Evolutionary conservation across 2,797 vertebrate genomes (phyloP).

Genomic region (Perodicticus potto): DNA sequence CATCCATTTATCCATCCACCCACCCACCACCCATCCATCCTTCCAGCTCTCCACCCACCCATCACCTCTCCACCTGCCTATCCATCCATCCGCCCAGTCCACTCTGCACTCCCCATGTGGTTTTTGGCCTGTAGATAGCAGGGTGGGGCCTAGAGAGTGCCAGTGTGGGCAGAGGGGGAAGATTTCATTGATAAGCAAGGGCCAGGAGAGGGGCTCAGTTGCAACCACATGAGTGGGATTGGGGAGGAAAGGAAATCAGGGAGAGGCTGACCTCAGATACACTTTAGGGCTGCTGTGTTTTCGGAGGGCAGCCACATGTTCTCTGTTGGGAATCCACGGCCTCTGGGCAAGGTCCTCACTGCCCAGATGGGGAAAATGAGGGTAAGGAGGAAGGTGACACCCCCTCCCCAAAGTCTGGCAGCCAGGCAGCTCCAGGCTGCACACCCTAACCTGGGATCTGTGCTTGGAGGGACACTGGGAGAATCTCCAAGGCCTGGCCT

Average conservation of each 20-base stretch:
- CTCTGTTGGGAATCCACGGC: not conserved
- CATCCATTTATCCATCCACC: too few species aligned
- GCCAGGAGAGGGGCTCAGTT: not conserved
- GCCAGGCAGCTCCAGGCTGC: not conserved
- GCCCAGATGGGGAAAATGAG: not conserved
- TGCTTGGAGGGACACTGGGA: not conserved
- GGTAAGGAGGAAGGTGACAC: not conserved
- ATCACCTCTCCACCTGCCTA: not conserved
- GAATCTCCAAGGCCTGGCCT: not conserved
- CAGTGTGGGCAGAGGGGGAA: not conserved
- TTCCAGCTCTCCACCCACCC: not conserved
- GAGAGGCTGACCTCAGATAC: not conserved
- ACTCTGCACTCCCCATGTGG: fast-evolving
- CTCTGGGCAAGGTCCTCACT: not conserved
- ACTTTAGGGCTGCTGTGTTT: not conserved
- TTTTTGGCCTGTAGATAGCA: not conserved
- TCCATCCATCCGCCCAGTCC: too few species aligned
- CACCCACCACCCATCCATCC: too few species aligned
- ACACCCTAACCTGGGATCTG: not conserved
- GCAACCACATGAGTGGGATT: not conserved
- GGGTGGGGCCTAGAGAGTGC: not conserved
- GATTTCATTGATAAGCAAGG: not conserved
- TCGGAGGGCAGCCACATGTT: not conserved
- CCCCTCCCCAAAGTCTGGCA: not conserved
- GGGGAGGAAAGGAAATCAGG: not conserved